Evolutionary conservation across 2,888 invertebrate species (phyloP), one percentile per base, ranked within the genome.

Genomic region (Syrista parreyssii): DNA sequence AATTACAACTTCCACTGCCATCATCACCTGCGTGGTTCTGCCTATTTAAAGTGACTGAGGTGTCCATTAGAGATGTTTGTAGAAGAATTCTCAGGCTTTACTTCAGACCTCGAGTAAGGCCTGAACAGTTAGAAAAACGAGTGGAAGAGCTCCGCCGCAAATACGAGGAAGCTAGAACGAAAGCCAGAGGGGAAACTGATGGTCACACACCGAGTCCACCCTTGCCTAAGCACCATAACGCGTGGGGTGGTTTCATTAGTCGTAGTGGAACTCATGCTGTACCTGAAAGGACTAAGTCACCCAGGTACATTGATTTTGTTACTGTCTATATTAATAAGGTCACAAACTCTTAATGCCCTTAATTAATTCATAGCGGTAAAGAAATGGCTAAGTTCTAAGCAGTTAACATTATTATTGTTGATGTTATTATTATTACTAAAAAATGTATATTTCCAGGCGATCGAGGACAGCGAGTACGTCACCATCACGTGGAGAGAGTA

Each of bases 11-110:
- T 79, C 95, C 97, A 0, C 91, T 99, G 79, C 98, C 99, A 0
- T 96, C 95, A 80, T 95, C 94, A 85, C 98, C 98, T 0, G 94
- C 97, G 0, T 99, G 99, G 99, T 98, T 95, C 91, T 93, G 95
- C 0, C 92, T 98, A 4, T 98, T 99, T 90, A 95, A 96, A 88
- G 97, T 97, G 0, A 93, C 94, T 0, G 97, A 98, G 92, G 94
- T 94, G 40, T 95, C 97, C 82, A 96, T 99, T 3, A 93, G 95
- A 76, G 97, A 97, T 86, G 97, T 99, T 76, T 96, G 96, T 86
- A 92, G 94, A 74, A 94, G 95, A 73, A 97, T 99, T 81, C 92
- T 98, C 79, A 94, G 95, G 83, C 93, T 99, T 1, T 99, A 99
- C 90, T 95, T 94, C 79, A 93, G 98, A 76, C 92, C 95, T 4